These are phyloP conservation scores for Styela plicata DNA, from an alignment of 23 tunicate genomes.

Conservation along the genomic window DNA sequence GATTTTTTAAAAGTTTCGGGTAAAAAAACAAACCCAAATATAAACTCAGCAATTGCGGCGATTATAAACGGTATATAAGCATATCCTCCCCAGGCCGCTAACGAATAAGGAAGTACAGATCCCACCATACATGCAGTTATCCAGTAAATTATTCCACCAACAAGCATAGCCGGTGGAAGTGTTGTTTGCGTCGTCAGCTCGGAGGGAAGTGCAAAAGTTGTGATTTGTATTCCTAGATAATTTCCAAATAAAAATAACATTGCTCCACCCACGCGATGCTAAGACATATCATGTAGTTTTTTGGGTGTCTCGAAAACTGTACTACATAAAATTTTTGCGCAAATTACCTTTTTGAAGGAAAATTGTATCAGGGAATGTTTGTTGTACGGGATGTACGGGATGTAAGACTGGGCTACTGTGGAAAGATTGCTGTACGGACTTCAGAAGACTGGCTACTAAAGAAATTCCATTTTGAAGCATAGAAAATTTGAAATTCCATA, in stretches of 20 bases:
- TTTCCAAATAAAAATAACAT: conserved; percentile 28
- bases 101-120: conserved; percentile 35
- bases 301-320: no score
- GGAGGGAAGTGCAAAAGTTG: conserved; percentile 3
- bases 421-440: no score
- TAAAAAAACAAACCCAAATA: background rate
- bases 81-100: conserved; percentile 32
- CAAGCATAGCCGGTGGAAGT: conserved; percentile 29
- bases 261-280: conserved; percentile 1
- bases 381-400: no score
- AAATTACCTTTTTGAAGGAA: no score
- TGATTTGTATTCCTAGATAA: conserved; percentile 22
- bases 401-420: no score
- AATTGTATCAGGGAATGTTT: no score
- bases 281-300: background rate
- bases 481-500: no score
- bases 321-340: no score
- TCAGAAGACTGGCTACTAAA: no score
- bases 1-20: conserved; percentile 34
- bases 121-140: background rate
- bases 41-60: background rate
- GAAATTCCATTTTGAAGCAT: no score
- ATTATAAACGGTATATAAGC: conserved; percentile 36
- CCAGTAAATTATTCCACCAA: conserved; percentile 35
- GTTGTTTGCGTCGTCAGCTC: conserved; percentile 35